phyloP scores from a whole-genome alignment of 2,888 invertebrate genomes.

The Escarpia spicata region DNA sequence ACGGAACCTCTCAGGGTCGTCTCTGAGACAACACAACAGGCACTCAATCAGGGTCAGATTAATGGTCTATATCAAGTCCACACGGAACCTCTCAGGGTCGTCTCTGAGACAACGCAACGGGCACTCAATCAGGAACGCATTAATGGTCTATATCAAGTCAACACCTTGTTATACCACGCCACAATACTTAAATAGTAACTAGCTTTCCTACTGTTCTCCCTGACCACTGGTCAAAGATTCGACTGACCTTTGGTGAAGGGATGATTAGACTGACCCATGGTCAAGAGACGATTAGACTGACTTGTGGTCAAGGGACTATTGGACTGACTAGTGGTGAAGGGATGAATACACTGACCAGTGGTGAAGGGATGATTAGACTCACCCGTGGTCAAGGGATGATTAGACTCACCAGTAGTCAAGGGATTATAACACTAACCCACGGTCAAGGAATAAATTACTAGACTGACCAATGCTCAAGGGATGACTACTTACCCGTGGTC shows the following conservation, averaged over 20 bases:
- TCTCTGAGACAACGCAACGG: constrained; percentile 65
- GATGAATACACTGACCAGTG: too few species aligned
- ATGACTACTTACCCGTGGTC: constrained; percentile 75
- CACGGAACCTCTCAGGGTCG: constrained; percentile 80
- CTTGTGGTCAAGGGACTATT: constrained; percentile 84
- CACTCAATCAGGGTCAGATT: not conserved
- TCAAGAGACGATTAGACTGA: constrained; percentile 46
- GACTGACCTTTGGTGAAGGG: too few species aligned
- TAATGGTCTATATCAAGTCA: not conserved
- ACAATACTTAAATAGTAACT: too few species aligned
- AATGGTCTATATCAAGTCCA: constrained; percentile 73
- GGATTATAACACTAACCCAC: too few species aligned
- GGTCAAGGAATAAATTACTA: too few species aligned
- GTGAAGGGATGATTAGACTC: constrained; percentile 34
- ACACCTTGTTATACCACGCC: too few species aligned
- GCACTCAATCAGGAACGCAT: too few species aligned
- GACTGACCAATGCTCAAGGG: not conserved
- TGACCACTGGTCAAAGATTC: too few species aligned
- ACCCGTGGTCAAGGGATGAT: constrained; percentile 83
- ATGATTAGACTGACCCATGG: too few species aligned
- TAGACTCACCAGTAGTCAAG: constrained; percentile 46
- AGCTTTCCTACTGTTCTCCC: too few species aligned
- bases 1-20: constrained; percentile 80
- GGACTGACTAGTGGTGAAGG: too few species aligned
- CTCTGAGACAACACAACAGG: constrained; percentile 63